phyloP scores from a whole-genome alignment of 2,113 vertebrate genomes.

The Peromyscus maniculatus region DNA sequence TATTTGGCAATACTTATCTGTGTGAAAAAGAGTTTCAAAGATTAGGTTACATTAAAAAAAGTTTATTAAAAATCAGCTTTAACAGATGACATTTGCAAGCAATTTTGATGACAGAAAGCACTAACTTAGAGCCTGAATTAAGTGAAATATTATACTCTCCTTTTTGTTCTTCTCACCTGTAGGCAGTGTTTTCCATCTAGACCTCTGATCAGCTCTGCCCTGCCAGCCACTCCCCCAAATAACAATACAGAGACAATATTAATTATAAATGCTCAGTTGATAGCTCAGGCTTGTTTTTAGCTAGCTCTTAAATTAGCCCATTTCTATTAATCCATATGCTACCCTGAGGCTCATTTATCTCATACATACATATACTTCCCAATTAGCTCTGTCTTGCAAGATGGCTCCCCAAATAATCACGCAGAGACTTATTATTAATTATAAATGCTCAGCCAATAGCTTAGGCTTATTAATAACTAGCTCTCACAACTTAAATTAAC shows the following conservation, averaged over 20 bases:
- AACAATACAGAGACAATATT: background rate
- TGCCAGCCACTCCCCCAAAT: background rate
- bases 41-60: background rate
- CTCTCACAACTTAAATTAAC: no score
- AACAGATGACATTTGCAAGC: background rate
- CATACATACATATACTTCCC: no score
- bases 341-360: background rate
- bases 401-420: no score
- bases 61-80: background rate
- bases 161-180: background rate
- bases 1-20: background rate
- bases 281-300: background rate
- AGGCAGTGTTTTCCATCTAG: no score
- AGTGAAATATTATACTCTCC: background rate
- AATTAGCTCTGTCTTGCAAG: no score
- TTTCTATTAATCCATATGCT: background rate
- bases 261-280: background rate
- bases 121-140: background rate
- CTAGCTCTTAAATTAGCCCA: background rate
- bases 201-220: no score
- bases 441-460: no score
- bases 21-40: constrained; percentile 1
- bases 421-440: no score
- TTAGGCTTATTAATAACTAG: no score
- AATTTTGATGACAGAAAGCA: background rate